A percentile compares a stretch with the other conserved stretches of the same genome.
Evolutionary conservation across 1,140 invertebrate species (phyloP).

Genomic region (Piezodorus guildinii): DNA sequence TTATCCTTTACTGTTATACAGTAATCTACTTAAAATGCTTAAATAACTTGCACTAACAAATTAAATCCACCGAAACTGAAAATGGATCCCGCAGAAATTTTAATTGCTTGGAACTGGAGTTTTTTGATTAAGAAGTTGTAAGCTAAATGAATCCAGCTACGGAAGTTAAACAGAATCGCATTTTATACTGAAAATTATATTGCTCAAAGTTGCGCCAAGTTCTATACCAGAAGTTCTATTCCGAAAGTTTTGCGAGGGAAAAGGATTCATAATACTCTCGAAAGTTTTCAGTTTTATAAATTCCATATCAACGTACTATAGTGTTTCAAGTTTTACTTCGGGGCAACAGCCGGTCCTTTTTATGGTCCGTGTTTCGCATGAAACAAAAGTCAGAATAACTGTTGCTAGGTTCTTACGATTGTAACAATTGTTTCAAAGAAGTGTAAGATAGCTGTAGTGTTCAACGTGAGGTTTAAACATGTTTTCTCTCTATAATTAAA

Average conservation of each 20-base stretch:
- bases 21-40: too few relatives aligned
- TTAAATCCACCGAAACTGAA: not conserved
- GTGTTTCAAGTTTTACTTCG: not conserved
- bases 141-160: conserved; percentile 2
- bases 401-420: too few relatives aligned
- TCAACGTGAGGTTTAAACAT: too few relatives aligned
- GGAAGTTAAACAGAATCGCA: conserved; percentile 11
- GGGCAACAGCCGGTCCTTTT: too few relatives aligned
- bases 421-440: too few relatives aligned
- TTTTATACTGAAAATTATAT: conserved; percentile 16
- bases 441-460: too few relatives aligned
- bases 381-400: too few relatives aligned
- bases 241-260: not conserved
- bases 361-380: too few relatives aligned
- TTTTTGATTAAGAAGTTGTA: conserved; percentile 16
- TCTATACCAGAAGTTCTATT: conserved; percentile 1
- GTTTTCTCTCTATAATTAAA: too few relatives aligned
- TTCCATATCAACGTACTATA: conserved; percentile 9
- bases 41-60: not conserved
- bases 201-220: conserved; percentile 2
- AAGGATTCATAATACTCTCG: conserved; percentile 5
- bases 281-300: conserved; percentile 10
- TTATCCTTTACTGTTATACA: too few relatives aligned
- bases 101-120: not conserved
- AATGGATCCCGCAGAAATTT: not conserved